phyloP scores from a whole-genome alignment of 2,888 invertebrate species.

The Stenodema calcarata region DNA sequence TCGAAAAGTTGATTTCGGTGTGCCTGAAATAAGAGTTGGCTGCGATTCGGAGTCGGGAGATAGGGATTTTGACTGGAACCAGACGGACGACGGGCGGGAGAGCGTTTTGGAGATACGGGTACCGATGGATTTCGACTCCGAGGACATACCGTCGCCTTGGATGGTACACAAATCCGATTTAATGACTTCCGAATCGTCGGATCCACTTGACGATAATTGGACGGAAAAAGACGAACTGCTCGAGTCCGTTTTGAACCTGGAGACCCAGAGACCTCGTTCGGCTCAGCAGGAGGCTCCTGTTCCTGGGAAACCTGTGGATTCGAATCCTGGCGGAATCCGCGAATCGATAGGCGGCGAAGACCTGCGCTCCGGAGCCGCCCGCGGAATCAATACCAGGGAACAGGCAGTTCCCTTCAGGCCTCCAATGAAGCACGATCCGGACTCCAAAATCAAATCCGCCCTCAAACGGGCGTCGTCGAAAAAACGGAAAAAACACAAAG shows the following conservation, averaged over 20 bases:
- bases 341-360: slow-evolving; percentile 57
- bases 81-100: slow-evolving; percentile 51
- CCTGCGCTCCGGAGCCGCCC: slow-evolving; percentile 7
- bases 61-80: background rate
- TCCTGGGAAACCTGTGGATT: slow-evolving; percentile 58
- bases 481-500: slow-evolving; percentile 73
- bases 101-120: slow-evolving; percentile 30
- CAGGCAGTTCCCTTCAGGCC: slow-evolving; percentile 47
- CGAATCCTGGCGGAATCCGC: slow-evolving; percentile 56
- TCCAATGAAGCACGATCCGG: slow-evolving; percentile 54
- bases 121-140: slow-evolving; percentile 48
- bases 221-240: background rate
- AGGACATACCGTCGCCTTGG: slow-evolving; percentile 52
- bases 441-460: slow-evolving; percentile 56
- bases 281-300: slow-evolving; percentile 58
- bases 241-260: slow-evolving; percentile 3
- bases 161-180: slow-evolving; percentile 60
- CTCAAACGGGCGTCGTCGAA: slow-evolving; percentile 61
- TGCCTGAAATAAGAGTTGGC: background rate
- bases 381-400: slow-evolving; percentile 1
- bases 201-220: too few relatives aligned
- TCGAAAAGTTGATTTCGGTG: background rate
- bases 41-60: background rate
- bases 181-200: too few relatives aligned
- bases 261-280: slow-evolving; percentile 51